phyloP scores from a whole-genome alignment of 2,113 vertebrate species.

The Megaptera novaeangliae region DNA sequence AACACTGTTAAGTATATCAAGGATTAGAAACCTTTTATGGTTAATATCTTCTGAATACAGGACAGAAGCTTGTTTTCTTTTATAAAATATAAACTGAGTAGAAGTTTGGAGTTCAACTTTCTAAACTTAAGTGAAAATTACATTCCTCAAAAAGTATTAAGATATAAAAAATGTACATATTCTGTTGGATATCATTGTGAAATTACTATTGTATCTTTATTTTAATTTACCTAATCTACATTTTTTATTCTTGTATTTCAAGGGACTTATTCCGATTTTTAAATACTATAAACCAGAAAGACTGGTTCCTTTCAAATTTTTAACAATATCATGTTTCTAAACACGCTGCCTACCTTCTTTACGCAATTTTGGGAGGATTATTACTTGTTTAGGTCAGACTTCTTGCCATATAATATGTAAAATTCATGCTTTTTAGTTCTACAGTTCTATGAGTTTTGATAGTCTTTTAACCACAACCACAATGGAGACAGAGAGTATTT shows the following conservation, averaged over 20 bases:
- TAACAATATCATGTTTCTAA: neutral
- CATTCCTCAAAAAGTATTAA: neutral
- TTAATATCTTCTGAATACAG: neutral
- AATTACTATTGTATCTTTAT: neutral
- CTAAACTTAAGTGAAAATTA: neutral
- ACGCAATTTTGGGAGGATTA: neutral
- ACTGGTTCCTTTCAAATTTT: neutral
- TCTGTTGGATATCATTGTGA: neutral
- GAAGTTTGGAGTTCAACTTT: neutral
- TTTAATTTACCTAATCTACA: neutral
- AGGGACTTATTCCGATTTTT: neutral
- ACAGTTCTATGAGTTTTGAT: neutral
- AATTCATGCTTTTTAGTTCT: slow-evolving; percentile 2
- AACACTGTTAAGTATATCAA: neutral
- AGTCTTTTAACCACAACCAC: neutral
- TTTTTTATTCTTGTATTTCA: neutral
- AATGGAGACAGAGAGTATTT: neutral
- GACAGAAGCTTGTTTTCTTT: neutral
- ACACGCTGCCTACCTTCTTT: neutral
- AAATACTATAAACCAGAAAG: neutral
- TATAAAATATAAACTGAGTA: neutral
- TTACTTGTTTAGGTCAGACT: neutral
- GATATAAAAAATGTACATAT: neutral
- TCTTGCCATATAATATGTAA: neutral
- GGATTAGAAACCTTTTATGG: neutral